These are phyloP conservation scores for Manis javanica DNA, from an alignment of 2,797 vertebrate species.

Conservation along the genomic window DNA sequence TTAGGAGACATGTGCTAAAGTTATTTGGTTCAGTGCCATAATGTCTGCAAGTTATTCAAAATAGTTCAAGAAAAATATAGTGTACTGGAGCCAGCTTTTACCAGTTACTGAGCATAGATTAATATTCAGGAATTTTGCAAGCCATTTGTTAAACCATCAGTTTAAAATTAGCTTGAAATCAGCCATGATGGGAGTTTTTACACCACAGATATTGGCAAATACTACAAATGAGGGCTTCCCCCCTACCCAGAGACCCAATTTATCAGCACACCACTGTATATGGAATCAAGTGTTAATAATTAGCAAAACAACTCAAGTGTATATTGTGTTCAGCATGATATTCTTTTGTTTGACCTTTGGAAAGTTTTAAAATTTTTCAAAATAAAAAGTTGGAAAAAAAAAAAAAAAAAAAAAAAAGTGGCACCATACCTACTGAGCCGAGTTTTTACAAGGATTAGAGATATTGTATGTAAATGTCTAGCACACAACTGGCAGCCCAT, in stretches of 20 bases:
- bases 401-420: not conserved
- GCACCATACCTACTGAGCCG: too few relatives aligned
- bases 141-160: not conserved
- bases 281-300: not conserved
- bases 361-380: not conserved
- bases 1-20: slow-evolving; percentile 29
- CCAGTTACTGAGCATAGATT: slow-evolving; percentile 9
- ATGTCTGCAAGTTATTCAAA: slow-evolving; percentile 51
- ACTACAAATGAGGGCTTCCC: not conserved
- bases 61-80: slow-evolving; percentile 22
- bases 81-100: not conserved
- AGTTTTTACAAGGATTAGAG: too few relatives aligned
- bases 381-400: not conserved
- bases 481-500: too few relatives aligned
- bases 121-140: slow-evolving; percentile 41
- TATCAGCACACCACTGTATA: not conserved
- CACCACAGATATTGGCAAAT: not conserved
- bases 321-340: not conserved
- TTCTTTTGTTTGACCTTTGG: not conserved
- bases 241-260: not conserved
- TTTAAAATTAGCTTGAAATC: not conserved
- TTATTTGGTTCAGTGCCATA: too few relatives aligned
- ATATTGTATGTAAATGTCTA: too few relatives aligned
- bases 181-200: not conserved
- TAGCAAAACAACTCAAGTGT: not conserved